phyloP scores from a whole-genome alignment of 2,113 vertebrate genomes.

The Galemys pyrenaicus region DNA sequence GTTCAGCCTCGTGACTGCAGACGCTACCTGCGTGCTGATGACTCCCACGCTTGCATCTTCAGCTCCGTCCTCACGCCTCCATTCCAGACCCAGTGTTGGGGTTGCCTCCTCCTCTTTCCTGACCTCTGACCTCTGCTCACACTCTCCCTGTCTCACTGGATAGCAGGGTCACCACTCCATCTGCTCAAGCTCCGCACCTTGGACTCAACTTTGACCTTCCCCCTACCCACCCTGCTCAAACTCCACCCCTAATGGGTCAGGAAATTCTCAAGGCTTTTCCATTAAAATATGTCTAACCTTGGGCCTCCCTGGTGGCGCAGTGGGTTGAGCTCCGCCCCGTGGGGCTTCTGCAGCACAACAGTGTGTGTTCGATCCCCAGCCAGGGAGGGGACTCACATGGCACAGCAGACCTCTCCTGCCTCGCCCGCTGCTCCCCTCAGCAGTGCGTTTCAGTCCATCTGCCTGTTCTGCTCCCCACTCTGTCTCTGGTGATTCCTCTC shows the following conservation, averaged over 20 bases:
- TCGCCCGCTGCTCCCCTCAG: too few relatives aligned
- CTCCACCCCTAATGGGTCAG: neutral
- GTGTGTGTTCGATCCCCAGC: too few relatives aligned
- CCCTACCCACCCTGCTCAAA: neutral
- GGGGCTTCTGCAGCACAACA: too few relatives aligned
- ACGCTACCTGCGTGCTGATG: fast-evolving
- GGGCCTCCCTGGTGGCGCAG: too few relatives aligned
- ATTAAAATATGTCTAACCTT: neutral
- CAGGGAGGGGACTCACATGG: too few relatives aligned
- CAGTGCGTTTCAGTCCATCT: too few relatives aligned
- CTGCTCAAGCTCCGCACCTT: neutral
- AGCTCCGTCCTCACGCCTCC: neutral
- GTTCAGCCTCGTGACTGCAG: neutral
- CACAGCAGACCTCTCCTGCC: too few relatives aligned
- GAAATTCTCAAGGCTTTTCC: neutral
- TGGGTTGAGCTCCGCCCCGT: too few relatives aligned
- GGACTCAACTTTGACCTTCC: neutral
- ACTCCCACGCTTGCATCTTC: too few relatives aligned
- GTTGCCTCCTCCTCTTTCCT: neutral
- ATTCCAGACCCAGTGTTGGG: neutral
- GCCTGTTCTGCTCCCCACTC: too few relatives aligned
- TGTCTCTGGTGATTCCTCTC: too few relatives aligned
- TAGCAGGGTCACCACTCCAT: neutral
- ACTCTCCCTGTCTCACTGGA: neutral
- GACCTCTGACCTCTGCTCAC: too few relatives aligned